These are phyloP conservation scores for Oreochromis mossambicus DNA, from an alignment of 2,797 vertebrate species.

Conservation along the genomic window DNA sequence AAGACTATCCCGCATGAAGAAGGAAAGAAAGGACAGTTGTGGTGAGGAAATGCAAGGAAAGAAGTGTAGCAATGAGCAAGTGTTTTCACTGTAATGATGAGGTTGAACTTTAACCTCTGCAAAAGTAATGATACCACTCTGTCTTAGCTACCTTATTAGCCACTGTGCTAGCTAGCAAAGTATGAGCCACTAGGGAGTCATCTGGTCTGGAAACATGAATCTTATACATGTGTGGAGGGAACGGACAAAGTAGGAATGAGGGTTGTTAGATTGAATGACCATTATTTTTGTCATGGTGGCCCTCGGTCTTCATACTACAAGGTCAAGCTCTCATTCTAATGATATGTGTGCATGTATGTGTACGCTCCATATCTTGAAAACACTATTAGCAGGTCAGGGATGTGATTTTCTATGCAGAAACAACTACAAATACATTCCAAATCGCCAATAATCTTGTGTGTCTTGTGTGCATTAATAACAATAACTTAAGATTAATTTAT, in stretches of 20 bases:
- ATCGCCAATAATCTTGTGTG: not conserved
- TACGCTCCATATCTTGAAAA: not conserved
- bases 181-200: slow-evolving; percentile 20
- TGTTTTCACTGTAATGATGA: not conserved
- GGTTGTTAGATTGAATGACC: not conserved
- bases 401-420: not conserved
- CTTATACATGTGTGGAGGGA: not conserved
- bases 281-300: not conserved
- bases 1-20: not conserved
- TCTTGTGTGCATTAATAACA: not conserved
- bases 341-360: not conserved
- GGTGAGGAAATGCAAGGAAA: not conserved
- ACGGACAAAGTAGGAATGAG: not conserved
- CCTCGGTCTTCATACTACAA: not conserved
- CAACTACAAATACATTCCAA: not conserved
- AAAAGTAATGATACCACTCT: not conserved
- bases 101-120: slow-evolving; percentile 13
- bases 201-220: slow-evolving; percentile 9
- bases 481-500: not conserved
- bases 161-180: slow-evolving; percentile 10
- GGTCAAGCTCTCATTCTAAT: slow-evolving; percentile 10
- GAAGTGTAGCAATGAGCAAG: not conserved
- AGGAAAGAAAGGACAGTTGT: not conserved
- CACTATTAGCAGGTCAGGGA: not conserved
- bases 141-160: slow-evolving; percentile 30